These are phyloP conservation scores for Planiliza haematocheilus DNA, from an alignment of 2,113 vertebrate genomes.

Conservation along the genomic window DNA sequence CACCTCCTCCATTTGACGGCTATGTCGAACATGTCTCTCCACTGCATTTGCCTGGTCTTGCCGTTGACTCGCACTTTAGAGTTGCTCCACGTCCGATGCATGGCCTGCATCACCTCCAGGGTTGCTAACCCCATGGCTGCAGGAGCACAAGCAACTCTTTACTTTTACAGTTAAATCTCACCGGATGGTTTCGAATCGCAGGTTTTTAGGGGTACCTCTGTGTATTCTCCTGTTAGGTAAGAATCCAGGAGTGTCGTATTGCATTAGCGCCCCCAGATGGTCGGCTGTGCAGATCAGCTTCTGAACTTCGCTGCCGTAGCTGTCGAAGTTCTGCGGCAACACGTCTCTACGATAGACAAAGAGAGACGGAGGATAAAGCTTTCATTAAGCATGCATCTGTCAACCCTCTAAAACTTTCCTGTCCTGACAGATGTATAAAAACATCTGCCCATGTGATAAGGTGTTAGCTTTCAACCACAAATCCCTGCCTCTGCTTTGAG, in stretches of 20 bases:
- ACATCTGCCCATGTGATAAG: no score
- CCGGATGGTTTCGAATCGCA: background rate
- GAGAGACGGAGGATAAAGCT: background rate
- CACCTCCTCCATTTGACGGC: constrained; percentile 99
- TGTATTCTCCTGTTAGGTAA: constrained; percentile 95
- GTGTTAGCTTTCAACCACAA: no score
- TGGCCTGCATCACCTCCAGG: constrained; percentile 97
- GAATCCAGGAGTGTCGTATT: constrained; percentile 97
- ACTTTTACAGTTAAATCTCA: background rate
- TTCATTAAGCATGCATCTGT: no score
- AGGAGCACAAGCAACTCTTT: background rate
- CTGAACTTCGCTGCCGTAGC: constrained; percentile 91
- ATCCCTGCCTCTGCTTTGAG: no score
- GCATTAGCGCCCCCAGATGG: constrained; percentile 94
- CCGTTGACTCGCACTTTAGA: constrained; percentile 96
- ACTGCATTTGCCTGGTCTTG: constrained; percentile 95
- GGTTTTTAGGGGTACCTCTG: constrained; percentile 86
- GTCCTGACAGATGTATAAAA: no score
- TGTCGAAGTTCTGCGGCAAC: constrained; percentile 94
- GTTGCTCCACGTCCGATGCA: constrained; percentile 95
- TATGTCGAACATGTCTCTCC: constrained; percentile 99
- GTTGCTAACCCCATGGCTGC: constrained; percentile 96
- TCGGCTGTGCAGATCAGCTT: constrained; percentile 95
- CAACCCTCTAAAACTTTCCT: no score
- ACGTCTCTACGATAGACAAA: constrained; percentile 88